Evolutionary conservation across 2,113 vertebrate species (phyloP), one percentile per base, ranked within the genome.

Genomic region (Puffinus mauretanicus): DNA sequence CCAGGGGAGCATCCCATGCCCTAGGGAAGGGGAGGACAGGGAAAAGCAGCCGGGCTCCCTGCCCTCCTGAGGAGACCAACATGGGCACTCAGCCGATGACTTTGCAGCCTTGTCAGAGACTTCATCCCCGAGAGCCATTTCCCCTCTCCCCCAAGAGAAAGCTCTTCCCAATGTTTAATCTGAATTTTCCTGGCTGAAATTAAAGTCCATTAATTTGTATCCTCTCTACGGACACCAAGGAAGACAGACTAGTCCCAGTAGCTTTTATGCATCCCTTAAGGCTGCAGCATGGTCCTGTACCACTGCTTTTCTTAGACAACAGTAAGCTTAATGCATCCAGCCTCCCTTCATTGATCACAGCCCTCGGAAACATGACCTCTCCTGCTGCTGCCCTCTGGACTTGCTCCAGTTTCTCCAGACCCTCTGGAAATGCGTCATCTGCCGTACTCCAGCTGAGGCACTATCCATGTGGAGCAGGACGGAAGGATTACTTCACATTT

Each of bases 41-140:
- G 52, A 58, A 40, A 34, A 72, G 46, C 3, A 9, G 7, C 24
- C 1, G 4, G 22, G 29, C 7, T 84, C 69, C 32, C 22, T 67
- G n/a, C 40, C 32, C 18, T 81, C 40, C 22, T 7, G 6, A 64
- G 12, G 44, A 72, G 14, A 51, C 16, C 22, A 54, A 6, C 0
- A 0, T 0, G 5, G 5, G 15, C 46, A 27, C 30, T 36, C 6
- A 2, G 20, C 13, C 1, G 0, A 13, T 47, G 76, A 65, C 44
- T 67, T 42, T 22, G 36, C 38, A 88, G 25, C 22, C 22, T 51
- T 40, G 20, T 51, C 75, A 36, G 32, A 58, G 51, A 60, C 27
- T 64, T 82, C 52, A 52, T 42, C 27, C 34, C 17, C 0, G 0
- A 18, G 10, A 77, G 7, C 11, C 16, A 2, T 85, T 85, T 80